A percentile compares a stretch with the other conserved stretches of the same genome.
Conservation (phyloP, 2,113 vertebrate genomes). For the Muscicapa adusta region DNA sequence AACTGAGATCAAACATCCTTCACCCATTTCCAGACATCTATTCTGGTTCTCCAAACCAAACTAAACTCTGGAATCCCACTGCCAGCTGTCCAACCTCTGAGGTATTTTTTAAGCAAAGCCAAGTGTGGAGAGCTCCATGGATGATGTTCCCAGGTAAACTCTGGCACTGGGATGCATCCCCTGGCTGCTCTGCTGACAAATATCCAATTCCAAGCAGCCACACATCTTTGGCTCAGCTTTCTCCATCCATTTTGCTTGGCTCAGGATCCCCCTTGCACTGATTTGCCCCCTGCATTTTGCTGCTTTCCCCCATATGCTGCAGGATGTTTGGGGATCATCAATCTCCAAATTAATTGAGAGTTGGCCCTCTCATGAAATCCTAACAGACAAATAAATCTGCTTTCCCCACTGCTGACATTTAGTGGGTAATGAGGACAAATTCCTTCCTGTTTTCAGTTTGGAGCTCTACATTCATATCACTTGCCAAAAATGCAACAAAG, state of each 20-base stretch:
- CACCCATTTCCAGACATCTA: neutral
- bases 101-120: too few species aligned
- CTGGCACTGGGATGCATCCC: neutral
- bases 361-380: neutral
- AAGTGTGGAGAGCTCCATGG: neutral
- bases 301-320: neutral
- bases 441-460: neutral
- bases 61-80: neutral
- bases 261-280: neutral
- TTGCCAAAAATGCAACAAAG: neutral
- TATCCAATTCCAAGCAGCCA: neutral
- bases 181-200: neutral
- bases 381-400: neutral
- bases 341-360: neutral
- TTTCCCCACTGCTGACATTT: too few species aligned
- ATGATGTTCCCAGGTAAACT: neutral
- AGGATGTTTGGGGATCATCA: neutral
- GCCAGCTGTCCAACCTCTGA: neutral
- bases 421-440: slow-evolving; percentile 1
- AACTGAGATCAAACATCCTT: neutral
- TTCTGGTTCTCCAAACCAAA: neutral
- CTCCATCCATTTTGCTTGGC: neutral
- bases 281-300: neutral
- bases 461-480: neutral
- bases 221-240: neutral